Evolutionary conservation across 2,888 invertebrate species (phyloP).

Genomic region (Odontocerum albicorne): DNA sequence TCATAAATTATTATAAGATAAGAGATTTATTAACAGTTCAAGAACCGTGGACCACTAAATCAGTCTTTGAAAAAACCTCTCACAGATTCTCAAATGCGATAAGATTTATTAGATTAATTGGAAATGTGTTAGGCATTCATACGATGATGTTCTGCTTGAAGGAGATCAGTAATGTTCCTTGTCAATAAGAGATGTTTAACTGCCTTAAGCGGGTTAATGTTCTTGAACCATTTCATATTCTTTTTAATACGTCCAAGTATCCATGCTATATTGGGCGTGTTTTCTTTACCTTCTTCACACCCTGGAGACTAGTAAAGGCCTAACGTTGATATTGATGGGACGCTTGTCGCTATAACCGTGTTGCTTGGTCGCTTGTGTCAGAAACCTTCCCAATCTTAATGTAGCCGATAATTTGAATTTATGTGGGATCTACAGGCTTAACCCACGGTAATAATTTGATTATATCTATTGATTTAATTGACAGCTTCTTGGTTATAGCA

Average conservation of each 20-base stretch:
- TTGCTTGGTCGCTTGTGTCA: too few species aligned
- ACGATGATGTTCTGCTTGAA: constrained; percentile 5
- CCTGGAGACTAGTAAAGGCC: too few species aligned
- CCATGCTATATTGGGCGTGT: background rate
- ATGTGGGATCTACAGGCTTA: constrained; percentile 13
- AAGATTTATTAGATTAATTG: constrained; percentile 31
- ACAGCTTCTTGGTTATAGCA: constrained; percentile 9
- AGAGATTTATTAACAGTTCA: too few species aligned
- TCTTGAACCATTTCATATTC: background rate
- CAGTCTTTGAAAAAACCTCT: too few species aligned
- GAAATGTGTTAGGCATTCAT: constrained; percentile 27
- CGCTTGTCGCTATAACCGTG: too few species aligned
- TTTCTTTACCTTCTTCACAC: too few species aligned
- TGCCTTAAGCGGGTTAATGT: constrained; percentile 15
- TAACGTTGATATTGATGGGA: too few species aligned
- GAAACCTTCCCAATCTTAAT: constrained; percentile 1
- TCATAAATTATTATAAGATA: too few species aligned
- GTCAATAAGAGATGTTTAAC: constrained; percentile 28
- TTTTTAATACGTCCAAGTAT: background rate
- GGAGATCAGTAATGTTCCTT: constrained; percentile 21
- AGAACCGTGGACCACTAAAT: too few species aligned
- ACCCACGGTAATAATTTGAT: constrained; percentile 16
- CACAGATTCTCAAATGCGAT: constrained; percentile 15
- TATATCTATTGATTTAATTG: constrained; percentile 16
- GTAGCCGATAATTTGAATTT: constrained; percentile 18